Evolutionary conservation across 2,113 vertebrate species (phyloP), one percentile per base, ranked within the genome.

Genomic region (Sinosuthora webbiana): DNA sequence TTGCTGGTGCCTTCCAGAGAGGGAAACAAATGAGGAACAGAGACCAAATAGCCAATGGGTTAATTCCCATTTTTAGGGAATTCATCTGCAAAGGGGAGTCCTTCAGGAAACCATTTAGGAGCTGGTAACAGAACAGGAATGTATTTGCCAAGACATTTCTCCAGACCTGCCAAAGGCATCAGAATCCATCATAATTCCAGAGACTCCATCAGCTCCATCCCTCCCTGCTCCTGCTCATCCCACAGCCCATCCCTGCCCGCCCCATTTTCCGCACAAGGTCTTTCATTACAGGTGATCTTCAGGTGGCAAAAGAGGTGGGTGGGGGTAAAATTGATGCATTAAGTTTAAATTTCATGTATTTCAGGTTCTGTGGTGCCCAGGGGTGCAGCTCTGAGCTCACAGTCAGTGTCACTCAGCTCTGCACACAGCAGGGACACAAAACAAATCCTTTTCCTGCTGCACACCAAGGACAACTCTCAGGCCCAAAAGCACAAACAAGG

Each of bases 181-280:
- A 0, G 21, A 65, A 35, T 14, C 13, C 50, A 19, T 13, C 13
- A 0, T 19, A 41, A 85, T 59, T 45, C 53, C 59, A 16, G 42
- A 28, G 1, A 0, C 1, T 0, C 27, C 50, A 30, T 11, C 7
- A 2, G 10, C 33, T 68, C 59, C 39, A 28, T n/a, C 56, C 30
- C 1, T 35, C 56, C 50, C 81, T 10, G 41, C 5, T 16, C 13
- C 65, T 8, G 42, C 6, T 10, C 15, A n/a, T 7, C 57, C 59
- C 50, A 13, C 62, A 33, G 37, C 19, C 1, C 7, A 53, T 11
- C 21, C 3, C 59, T 27, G 63, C 21, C 41, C 30, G 50, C 35
- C 67, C 50, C 11, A 1, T 49, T 42, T 74, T 7, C 25, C 52
- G 60, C 17, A 39, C 14, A 21, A 19, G 35, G 4, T 17, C 10